Conservation (phyloP, 1,140 invertebrate species). For the Drosophila chauvacae region DNA sequence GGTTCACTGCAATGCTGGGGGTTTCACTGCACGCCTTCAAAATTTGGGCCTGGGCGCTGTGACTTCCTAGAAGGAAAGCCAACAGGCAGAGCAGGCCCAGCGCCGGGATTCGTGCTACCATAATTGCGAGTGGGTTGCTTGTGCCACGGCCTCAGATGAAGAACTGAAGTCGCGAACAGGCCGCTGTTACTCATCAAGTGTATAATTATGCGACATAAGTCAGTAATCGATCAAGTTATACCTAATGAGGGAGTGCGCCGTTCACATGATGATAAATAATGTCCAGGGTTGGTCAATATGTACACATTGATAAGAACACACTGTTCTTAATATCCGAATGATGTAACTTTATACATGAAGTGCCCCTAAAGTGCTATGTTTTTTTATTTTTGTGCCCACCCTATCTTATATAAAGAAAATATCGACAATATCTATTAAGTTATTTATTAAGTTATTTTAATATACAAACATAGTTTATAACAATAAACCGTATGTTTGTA, state of each 20-base stretch:
- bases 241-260: conserved; percentile 20
- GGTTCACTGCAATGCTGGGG: conserved; percentile 11
- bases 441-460: too few relatives aligned
- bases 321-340: not conserved
- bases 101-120: conserved; percentile 20
- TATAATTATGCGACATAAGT: conserved; percentile 36
- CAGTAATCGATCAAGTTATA: conserved; percentile 66
- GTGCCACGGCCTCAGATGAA: conserved; percentile 24
- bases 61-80: conserved; percentile 24
- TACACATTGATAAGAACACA: not conserved
- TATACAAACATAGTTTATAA: not conserved
- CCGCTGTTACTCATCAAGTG: not conserved
- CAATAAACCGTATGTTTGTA: too few relatives aligned
- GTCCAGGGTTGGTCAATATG: conserved; percentile 39
- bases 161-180: conserved; percentile 18
- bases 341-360: not conserved
- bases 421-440: too few relatives aligned
- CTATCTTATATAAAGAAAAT: not conserved
- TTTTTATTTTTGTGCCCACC: too few relatives aligned
- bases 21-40: conserved; percentile 1
- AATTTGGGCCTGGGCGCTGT: conserved; percentile 10
- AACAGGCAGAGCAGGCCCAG: conserved; percentile 23
- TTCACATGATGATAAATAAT: conserved; percentile 1
- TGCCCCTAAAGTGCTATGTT: not conserved
- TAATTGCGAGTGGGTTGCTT: conserved; percentile 34